Evolutionary conservation across 92 coral and sea anemone genomes (phyloP), one percentile per base, ranked within the genome.

Genomic region (Montipora capitata): DNA sequence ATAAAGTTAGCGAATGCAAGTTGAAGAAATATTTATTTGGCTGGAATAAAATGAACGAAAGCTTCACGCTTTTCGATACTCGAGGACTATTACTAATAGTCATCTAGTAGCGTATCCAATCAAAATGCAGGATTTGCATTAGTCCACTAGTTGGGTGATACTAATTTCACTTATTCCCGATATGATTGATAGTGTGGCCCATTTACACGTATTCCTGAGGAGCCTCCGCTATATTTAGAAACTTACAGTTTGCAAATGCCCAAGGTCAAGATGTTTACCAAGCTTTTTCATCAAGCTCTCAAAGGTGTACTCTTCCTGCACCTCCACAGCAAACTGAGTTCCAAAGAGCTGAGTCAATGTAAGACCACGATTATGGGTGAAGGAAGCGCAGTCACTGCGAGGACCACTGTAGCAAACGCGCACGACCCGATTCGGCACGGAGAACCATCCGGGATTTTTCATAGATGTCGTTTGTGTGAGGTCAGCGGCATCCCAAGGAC

Each of bases 391-490:
- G 90, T 97, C 81, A 35, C 96, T 91, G 52, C 90, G 91, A 12
- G 98, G 99, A 9, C 99, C 99, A 73, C 98, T 97, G 69, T 89
- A 97, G 81, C 99, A 97, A 20, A 95, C 96, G 88, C 83, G 95
- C 16, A 97, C 74, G 14, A 84, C 96, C 41, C 89, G 91, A 75
- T 76, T 92, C 27, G 93, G 44, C 27, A 97, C 88, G 15, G 94
- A 71, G 20, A 95, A 96, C 99, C 99, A 97, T 40, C 98, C 99
- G 7, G 98, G 92, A 70, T 97, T 97, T 85, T 97, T 97, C 99
- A 97, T 97, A 58, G 99, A 96, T 40, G 93, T 88, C 45, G 96
- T 94, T 57, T 80, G 91, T 20, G 95, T 86, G 13, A 97, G 85
- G 87, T 97, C 99, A 76, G 98, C 95, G 48, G 94, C 95, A 68